Base-by-base conservation (phyloP, 1,140 invertebrate genomes). In the Lamellibrachia luymesi region DNA sequence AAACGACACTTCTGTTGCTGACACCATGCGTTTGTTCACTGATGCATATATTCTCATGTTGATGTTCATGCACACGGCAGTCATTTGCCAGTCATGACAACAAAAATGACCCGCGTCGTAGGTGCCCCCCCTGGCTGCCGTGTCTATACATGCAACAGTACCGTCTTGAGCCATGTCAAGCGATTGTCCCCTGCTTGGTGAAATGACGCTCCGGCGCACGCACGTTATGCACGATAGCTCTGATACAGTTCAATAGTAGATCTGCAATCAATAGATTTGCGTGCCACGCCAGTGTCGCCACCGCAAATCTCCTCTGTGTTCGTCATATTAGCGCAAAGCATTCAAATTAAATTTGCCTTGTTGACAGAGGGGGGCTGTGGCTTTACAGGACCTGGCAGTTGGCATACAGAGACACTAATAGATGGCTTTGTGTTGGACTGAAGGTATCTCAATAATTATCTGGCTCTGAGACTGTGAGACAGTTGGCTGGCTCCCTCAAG, bases 291-390 rank as follows among this genome's bases (percentile, higher is more conserved):
- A 80, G 2, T 80, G 64, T 80, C 64, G 64, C 64, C 64, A 22
- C 64, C 13, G 4, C 64, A 80, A 80, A 80, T 80, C 64, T 80
- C 64, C 25, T 22, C 64, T 80, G 64, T 80, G 64, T 80, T 80
- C 64, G 64, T 80, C 64, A 80, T 80, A 80, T 80, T 80, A 80
- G 64, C 64, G 64, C 64, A 80, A 80, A 80, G 64, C 64, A 80
- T 80, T 80, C 64, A 80, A 80, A 80, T 80, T 80, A 80, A 80
- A 80, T 80, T 80, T 80, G 64, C 64, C 64, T 80, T 80, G 64
- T 80, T 80, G 64, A 80, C 64, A 80, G 64, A 80, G 64, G 64
- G 13, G 64, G 64, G 13, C 25, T 80, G 25, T 4, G 64, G 64
- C 64, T 22, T 80, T 80, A 80, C 64, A 80, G 64, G 64, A 22